Evolutionary conservation across 23 tunicate species (phyloP).

Genomic region (Trididemnum clinides): DNA sequence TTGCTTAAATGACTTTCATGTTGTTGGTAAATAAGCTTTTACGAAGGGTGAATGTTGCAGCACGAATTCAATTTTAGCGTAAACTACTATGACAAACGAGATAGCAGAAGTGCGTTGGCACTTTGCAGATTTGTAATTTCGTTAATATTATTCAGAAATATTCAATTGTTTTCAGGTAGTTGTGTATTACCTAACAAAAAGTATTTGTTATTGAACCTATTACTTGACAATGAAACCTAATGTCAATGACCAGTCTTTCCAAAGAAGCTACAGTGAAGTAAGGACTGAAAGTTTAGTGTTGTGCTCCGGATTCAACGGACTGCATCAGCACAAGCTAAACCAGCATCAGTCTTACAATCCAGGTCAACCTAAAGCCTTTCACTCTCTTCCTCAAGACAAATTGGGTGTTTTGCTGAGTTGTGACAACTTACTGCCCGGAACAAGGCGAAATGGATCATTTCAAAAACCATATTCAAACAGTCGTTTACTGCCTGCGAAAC

Average conservation of each 20-base stretch:
- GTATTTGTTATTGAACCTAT: not conserved
- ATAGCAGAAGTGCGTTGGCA: too few species aligned
- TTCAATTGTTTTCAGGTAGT: too few species aligned
- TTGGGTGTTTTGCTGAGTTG: slow-evolving; percentile 10
- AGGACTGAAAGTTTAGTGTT: slow-evolving; percentile 37
- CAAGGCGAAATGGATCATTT: not conserved
- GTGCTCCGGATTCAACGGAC: slow-evolving; percentile 24
- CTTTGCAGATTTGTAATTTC: too few species aligned
- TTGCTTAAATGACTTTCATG: too few species aligned
- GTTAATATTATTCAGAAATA: too few species aligned
- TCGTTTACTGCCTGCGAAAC: not conserved
- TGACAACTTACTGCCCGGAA: not conserved
- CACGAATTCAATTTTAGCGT: too few species aligned
- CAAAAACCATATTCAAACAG: not conserved
- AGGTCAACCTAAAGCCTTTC: not conserved
- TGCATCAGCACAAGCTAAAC: not conserved
- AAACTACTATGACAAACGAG: too few species aligned
- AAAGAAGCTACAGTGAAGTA: slow-evolving; percentile 29
- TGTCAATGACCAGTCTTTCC: not conserved
- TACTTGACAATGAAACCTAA: not conserved
- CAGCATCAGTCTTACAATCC: not conserved
- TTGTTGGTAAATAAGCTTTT: too few species aligned
- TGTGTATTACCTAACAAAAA: too few species aligned
- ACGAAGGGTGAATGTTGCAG: too few species aligned
- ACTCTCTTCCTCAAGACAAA: not conserved